Evolutionary conservation across 2,113 vertebrate species (phyloP).

Genomic region (Pampusana beccarii): DNA sequence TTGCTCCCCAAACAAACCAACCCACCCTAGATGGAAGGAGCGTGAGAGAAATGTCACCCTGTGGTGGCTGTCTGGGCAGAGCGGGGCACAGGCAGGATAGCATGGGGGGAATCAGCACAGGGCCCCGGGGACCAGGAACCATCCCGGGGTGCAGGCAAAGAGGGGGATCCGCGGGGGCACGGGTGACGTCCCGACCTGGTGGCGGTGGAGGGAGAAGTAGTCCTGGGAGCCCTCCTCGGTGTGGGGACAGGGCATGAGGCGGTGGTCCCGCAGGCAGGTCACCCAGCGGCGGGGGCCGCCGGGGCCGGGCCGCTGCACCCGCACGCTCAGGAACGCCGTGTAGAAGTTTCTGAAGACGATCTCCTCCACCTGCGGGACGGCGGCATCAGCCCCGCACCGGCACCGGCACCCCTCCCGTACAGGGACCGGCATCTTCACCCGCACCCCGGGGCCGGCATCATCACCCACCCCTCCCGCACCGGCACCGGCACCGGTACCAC

Average conservation of each 20-base stretch:
- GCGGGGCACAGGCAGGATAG: accelerated
- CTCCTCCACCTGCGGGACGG: conserved; percentile 67
- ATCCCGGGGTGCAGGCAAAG: no score
- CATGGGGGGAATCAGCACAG: neutral
- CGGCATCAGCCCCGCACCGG: neutral
- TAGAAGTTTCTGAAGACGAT: conserved; percentile 93
- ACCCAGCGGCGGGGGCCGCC: conserved; percentile 74
- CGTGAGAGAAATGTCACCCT: accelerated
- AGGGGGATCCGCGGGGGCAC: no score
- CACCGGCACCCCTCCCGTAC: neutral
- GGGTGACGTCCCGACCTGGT: conserved; percentile 75
- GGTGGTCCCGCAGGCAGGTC: conserved; percentile 82
- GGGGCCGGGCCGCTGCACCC: conserved; percentile 74
- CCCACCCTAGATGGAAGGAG: neutral
- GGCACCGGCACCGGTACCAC: neutral
- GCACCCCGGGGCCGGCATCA: neutral
- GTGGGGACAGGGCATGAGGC: conserved; percentile 90
- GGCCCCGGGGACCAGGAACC: no score
- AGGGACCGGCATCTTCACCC: neutral
- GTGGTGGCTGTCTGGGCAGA: neutral
- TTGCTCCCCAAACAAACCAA: neutral
- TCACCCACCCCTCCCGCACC: no score
- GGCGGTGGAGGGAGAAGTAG: conserved; percentile 84
- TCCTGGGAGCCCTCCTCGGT: conserved; percentile 89
- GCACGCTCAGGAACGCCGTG: conserved; percentile 87